Conservation (phyloP, 92 coral and sea anemone genomes). For the Muricea muricata region DNA sequence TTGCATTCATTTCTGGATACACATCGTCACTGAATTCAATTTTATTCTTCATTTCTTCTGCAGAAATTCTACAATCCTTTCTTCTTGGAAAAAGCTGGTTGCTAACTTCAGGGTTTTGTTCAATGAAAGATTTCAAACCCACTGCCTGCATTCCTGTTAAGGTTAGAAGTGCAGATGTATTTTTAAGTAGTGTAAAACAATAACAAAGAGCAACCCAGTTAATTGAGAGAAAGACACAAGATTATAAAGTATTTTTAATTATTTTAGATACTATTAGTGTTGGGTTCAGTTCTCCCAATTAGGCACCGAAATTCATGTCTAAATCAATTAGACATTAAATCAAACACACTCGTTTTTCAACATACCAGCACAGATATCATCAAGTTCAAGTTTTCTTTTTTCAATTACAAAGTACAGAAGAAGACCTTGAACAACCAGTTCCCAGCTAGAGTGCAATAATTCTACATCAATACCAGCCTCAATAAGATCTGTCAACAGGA, state of each 20-base stretch:
- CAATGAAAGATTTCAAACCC: not conserved
- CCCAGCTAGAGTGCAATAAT: constrained; percentile 9
- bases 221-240: not conserved
- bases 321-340: not conserved
- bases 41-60: constrained; percentile 9
- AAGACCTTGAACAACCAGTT: not conserved
- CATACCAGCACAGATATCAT: constrained; percentile 5
- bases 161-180: not conserved
- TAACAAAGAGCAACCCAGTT: not conserved
- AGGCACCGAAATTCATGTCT: too few species aligned
- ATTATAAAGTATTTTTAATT: not conserved
- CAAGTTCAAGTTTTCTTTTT: constrained; percentile 1
- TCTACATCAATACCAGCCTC: constrained; percentile 22
- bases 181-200: not conserved
- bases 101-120: not conserved
- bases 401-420: not conserved
- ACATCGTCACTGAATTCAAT: not conserved
- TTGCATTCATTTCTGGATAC: not conserved
- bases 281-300: not conserved
- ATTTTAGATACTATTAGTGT: not conserved
- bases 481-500: not conserved
- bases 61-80: not conserved
- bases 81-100: not conserved
- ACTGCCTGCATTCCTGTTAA: constrained; percentile 10
- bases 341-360: too few species aligned